Evolutionary conservation across 2,113 vertebrate species (phyloP), one percentile per base, ranked within the genome.

Genomic region (Montifringilla adamsi): DNA sequence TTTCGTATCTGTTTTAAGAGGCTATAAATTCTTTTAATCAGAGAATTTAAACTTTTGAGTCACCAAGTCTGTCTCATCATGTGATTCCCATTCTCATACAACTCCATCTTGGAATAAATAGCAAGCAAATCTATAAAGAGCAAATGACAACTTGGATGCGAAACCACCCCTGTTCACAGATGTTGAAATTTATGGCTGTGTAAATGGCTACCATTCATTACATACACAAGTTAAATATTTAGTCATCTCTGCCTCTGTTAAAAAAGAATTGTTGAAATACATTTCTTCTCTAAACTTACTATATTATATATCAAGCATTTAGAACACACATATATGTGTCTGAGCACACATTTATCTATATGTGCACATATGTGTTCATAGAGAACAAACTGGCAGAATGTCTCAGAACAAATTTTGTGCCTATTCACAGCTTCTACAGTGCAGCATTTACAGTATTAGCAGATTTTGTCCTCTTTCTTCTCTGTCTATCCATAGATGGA

Each of bases 141-240:
- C 20, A 84, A 93, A 85, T 28, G 33, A 88, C 80, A 79, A 78
- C 11, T 64, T 68, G 37, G 30, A 64, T 75, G 24, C 78, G 56
- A 94, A 75, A 58, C 28, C 39, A 83, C 12, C 15, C 70, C 64
- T 37, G 16, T 69, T 79, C 52, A 35, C 8, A 9, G 39, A 59
- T 64, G 63, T 72, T 92, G 49, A 86, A 90, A 95, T 77, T 79
- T 75, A 84, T 64, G 21, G 27, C 26, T 86, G 15, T 90, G 23
- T 24, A 93, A 90, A 89, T 73, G 68, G 37, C n/a, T 87, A 31
- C 62, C 33, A 70, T 88, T 94, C 77, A 67, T 78, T 68, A 83
- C 43, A 84, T 58, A 59, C 7, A 62, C 43, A 95, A 89, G 50
- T 72, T 87, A 89, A 95, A 78, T 88, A 94, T 89, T 92, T 82